Evolutionary conservation across 2,888 invertebrate genomes (phyloP).

Genomic region (Xestia ashworthii): DNA sequence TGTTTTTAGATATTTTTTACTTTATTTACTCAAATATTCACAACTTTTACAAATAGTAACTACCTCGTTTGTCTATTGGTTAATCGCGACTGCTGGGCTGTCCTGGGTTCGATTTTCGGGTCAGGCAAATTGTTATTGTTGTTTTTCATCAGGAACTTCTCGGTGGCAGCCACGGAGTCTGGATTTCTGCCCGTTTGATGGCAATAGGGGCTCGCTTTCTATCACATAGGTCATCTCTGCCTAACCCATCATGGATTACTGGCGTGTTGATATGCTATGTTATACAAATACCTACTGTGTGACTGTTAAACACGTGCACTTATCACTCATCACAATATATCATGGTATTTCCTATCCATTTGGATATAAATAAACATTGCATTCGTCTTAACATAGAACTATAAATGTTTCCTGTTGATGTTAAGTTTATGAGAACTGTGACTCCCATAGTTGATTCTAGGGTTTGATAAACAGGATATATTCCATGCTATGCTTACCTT

Average conservation of each 20-base stretch:
- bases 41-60: too few species aligned
- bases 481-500: neutral
- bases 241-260: neutral
- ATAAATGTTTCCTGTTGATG: slow-evolving; percentile 50
- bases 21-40: too few species aligned
- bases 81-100: neutral
- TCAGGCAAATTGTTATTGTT: too few species aligned
- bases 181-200: neutral
- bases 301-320: neutral
- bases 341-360: slow-evolving; percentile 26
- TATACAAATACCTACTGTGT: neutral
- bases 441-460: slow-evolving; percentile 23
- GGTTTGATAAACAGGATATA: slow-evolving; percentile 49
- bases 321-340: neutral
- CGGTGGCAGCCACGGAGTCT: neutral
- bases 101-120: neutral
- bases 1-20: too few species aligned
- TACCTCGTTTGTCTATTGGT: too few species aligned
- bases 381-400: slow-evolving; percentile 18
- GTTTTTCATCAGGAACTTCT: neutral
- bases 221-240: neutral
- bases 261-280: neutral
- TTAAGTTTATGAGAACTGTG: slow-evolving; percentile 24
- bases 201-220: neutral
- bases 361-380: slow-evolving; percentile 34